Evolutionary conservation across 1,140 invertebrate genomes (phyloP), one percentile per base, ranked within the genome.

Genomic region (Portunus trituberculatus): DNA sequence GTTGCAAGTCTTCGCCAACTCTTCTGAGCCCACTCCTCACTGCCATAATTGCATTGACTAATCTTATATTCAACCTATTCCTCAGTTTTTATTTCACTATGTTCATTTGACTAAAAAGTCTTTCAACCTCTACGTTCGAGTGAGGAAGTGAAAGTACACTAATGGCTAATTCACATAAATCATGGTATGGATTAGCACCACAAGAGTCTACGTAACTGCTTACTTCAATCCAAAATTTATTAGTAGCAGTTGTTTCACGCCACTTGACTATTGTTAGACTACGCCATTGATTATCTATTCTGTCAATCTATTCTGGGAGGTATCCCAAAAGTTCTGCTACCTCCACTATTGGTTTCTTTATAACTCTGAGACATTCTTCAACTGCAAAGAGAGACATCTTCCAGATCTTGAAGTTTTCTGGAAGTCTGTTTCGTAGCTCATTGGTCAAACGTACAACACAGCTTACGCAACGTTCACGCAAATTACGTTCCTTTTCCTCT

Each of bases 81-180:
- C 91, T 92, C 46, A 92, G 48, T 52, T 92, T 92, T 46, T 52
- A 59, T 67, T 92, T 92, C 59, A 67, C 91, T 67, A 92, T 92
- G 67, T 92, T 76, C 25, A 92, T 92, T 67, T 92, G 91, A 67
- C 91, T 92, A 92, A 92, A 92, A 28, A 92, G 92, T 46, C 92
- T 93, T 32, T 84, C 76, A 39, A 83, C 67, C 67, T 93, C 67
- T 29, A 31, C 92, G 83, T 93, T 93, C 12, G 29, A 93, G 67
- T 93, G 76, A 16, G 92, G 92, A 29, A 93, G 59, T 83, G 92
- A 93, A 83, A 83, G 76, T 93, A 93, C 83, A 4, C 67, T 45
- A 29, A 93, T 31, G 31, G 92, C 92, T 82, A 83, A 39, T 31
- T 82, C 67, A 83, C 67, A 82, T 8, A 93, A 20, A 39, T 82